Evolutionary conservation across 2,888 invertebrate genomes (phyloP).

Genomic region (Biston betularia): DNA sequence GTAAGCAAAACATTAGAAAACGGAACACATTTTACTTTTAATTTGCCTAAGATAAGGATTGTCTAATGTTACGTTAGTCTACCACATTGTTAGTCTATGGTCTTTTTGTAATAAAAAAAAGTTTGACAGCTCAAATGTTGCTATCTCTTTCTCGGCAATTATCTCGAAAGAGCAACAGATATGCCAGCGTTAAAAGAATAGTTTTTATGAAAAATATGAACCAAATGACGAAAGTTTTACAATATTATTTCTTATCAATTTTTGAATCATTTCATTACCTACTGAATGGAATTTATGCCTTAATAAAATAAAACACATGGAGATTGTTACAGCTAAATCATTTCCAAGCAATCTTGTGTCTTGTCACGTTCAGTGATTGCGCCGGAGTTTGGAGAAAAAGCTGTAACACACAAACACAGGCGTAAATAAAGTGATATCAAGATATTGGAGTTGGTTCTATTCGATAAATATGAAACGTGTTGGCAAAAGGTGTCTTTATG

Average conservation of each 20-base stretch:
- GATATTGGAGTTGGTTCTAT: slow-evolving; percentile 6
- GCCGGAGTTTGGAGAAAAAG: slow-evolving; percentile 80
- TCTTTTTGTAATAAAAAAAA: background rate
- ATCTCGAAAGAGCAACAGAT: background rate
- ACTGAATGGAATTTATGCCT: slow-evolving; percentile 22
- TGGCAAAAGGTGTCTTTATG: too few relatives aligned
- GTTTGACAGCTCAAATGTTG: background rate
- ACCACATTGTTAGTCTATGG: slow-evolving; percentile 7
- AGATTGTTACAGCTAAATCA: slow-evolving; percentile 15
- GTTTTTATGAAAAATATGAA: background rate
- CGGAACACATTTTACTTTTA: slow-evolving; percentile 49
- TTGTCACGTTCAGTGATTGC: slow-evolving; percentile 65
- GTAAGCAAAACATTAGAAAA: slow-evolving; percentile 49
- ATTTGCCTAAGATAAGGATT: slow-evolving; percentile 27
- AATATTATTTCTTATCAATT: background rate
- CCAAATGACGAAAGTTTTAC: background rate
- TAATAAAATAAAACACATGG: slow-evolving; percentile 21
- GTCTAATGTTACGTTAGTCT: slow-evolving; percentile 20
- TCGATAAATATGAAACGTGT: slow-evolving; percentile 21
- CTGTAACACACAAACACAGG: slow-evolving; percentile 60
- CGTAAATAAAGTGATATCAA: slow-evolving; percentile 28
- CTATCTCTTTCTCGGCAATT: background rate
- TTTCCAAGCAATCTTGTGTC: slow-evolving; percentile 46
- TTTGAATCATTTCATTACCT: background rate
- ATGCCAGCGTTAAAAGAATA: background rate